Percentiles rank a stretch among this genome's conserved stretches.
These are phyloP conservation scores for Mesorhabditis spiculigera DNA, from an alignment of 2,888 invertebrate genomes.

Conservation along the genomic window DNA sequence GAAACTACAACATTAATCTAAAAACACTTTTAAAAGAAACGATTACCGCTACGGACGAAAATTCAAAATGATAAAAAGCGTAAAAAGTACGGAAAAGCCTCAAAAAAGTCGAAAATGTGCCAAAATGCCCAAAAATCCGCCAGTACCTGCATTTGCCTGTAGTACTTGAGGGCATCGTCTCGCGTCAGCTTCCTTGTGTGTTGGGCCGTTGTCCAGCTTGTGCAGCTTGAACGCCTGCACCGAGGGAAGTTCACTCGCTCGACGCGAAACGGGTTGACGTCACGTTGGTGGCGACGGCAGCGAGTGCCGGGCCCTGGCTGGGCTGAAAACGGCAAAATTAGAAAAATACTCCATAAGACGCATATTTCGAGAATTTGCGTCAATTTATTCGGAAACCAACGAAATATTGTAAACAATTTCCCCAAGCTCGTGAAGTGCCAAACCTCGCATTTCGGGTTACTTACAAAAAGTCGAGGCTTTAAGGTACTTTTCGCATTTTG, in stretches of 20 bases:
- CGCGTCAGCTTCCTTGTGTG: conserved; percentile 70
- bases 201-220: conserved; percentile 78
- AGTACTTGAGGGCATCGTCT: conserved; percentile 78
- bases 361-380: too few species aligned
- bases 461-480: too few species aligned
- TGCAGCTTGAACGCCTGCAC: conserved; percentile 82
- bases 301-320: not conserved
- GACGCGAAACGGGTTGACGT: not conserved
- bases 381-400: too few species aligned
- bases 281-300: not conserved
- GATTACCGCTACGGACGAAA: conserved; percentile 67
- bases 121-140: conserved; percentile 5
- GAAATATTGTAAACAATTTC: too few species aligned
- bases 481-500: too few species aligned
- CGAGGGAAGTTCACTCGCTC: conserved; percentile 16
- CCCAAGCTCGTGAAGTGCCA: too few species aligned
- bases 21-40: too few species aligned
- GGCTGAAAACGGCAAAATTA: not conserved
- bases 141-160: conserved; percentile 66
- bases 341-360: not conserved
- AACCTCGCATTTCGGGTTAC: too few species aligned
- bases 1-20: too few species aligned
- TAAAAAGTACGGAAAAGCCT: not conserved
- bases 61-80: not conserved
- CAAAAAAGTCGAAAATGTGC: too few species aligned